Evolutionary conservation across 2,797 vertebrate genomes (phyloP).

Genomic region (Paratrypauchen microcephalus): DNA sequence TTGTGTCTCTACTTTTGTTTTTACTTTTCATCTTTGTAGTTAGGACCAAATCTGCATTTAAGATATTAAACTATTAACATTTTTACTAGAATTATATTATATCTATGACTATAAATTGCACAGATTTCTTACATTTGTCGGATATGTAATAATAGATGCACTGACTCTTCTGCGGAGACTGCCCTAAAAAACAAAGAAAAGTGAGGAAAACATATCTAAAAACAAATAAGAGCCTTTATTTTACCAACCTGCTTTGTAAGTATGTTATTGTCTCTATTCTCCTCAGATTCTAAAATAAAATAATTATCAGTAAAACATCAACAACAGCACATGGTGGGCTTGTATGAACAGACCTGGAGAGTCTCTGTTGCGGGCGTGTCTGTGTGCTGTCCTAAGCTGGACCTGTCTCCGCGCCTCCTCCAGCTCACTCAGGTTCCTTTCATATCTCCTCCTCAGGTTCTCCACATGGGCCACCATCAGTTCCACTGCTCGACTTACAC

Average conservation of each 20-base stretch:
- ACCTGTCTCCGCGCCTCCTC: conserved; percentile 80
- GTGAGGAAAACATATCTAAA: neutral
- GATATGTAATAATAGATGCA: conserved; percentile 75
- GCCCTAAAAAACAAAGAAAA: conserved; percentile 46
- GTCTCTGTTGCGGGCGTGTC: conserved; percentile 62
- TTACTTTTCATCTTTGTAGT: neutral
- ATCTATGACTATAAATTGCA: neutral
- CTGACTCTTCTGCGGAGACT: conserved; percentile 77
- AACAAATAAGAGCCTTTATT: neutral
- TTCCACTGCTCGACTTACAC: conserved; percentile 81
- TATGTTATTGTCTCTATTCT: conserved; percentile 64
- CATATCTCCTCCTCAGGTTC: conserved; percentile 77
- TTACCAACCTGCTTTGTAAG: conserved; percentile 70
- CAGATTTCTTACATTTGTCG: conserved; percentile 64
- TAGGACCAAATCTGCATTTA: neutral
- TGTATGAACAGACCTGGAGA: conserved; percentile 48
- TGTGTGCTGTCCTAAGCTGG: conserved; percentile 73
- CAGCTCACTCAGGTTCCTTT: conserved; percentile 74
- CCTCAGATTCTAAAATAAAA: conserved; percentile 75
- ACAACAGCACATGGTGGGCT: neutral
- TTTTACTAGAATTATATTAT: no score
- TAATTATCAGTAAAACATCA: conserved; percentile 8
- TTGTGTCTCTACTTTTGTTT: neutral
- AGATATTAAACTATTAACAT: neutral
- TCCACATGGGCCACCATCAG: conserved; percentile 88